Evolutionary conservation across 2,113 vertebrate species (phyloP).

Genomic region (Prionailurus viverrinus): DNA sequence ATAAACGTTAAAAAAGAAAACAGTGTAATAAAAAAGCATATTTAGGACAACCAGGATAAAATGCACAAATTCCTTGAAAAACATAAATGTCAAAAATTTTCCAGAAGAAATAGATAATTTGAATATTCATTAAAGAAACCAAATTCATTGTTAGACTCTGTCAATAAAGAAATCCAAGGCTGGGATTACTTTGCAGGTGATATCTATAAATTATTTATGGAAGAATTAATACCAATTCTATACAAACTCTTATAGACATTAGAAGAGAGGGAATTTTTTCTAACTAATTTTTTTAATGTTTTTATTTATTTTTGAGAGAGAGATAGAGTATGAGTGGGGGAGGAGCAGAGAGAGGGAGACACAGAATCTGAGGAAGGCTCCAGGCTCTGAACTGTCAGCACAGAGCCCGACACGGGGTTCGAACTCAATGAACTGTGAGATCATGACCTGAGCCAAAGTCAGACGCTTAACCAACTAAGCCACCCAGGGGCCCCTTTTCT

Average conservation of each 20-base stretch:
- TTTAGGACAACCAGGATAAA: background rate
- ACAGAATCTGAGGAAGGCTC: no score
- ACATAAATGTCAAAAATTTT: background rate
- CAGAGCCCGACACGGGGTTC: no score
- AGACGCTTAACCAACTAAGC: no score
- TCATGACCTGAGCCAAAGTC: no score
- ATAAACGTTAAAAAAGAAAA: no score
- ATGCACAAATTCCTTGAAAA: background rate
- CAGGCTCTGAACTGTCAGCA: no score
- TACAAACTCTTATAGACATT: background rate
- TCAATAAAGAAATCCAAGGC: background rate
- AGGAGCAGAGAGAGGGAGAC: no score
- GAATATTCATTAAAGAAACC: background rate
- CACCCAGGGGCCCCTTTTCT: background rate
- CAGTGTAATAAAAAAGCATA: background rate
- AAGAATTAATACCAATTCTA: background rate
- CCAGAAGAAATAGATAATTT: background rate
- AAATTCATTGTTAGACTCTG: background rate
- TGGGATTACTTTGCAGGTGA: background rate
- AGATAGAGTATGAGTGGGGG: no score
- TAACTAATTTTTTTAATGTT: background rate
- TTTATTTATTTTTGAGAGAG: no score
- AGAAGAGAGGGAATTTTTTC: background rate
- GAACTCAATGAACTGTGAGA: no score
- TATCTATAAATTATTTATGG: background rate